Evolutionary conservation across 2,113 vertebrate species (phyloP), one percentile per base, ranked within the genome.

Genomic region (Tragelaphus imberbis): DNA sequence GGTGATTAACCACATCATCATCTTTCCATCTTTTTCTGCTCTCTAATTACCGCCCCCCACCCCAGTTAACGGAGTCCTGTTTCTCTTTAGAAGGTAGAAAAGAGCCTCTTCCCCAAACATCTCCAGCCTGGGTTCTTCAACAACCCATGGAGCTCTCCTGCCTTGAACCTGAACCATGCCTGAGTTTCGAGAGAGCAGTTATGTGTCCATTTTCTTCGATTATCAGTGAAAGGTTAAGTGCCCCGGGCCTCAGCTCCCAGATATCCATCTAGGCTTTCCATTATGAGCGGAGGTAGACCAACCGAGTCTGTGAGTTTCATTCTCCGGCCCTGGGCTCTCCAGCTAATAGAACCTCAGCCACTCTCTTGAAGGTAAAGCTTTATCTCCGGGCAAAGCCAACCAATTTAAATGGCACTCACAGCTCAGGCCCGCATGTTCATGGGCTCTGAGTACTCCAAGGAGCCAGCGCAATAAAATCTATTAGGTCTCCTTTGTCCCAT

Each of bases 401-500:
- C 95, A 71, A 96, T 97, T 97, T 96, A 96, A 96, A 96, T 94
- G 58, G 92, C 55, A 84, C 97, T 98, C 96, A 97, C 40, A 16
- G 84, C 96, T 92, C 51, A 56, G 96, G 91, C 90, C 89, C 63
- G 71, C 95, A 91, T 89, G 97, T 94, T 94, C 89, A 6, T 82
- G 91, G 85, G 47, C 96, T 93, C 81, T 71, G 85, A 94, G 96
- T 47, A 58, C 92, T 77, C 87, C 84, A 91, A 91, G 93, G 96
- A 80, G 93, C 97, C n/a, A 0, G 51, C 95, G 95, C 96, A 98
- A 98, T 98, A 98, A 98, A 98, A 98, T 97, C 98, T 98, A 99
- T 99, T 98, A 98, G 97, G 94, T 93, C 90, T 98, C 25, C 98
- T 98, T 98, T 99, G 94, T 98, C 82, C 97, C 97, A 97, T 98